These are phyloP conservation scores for Semicossyphus pulcher DNA, from an alignment of 2,113 vertebrate genomes.

Conservation along the genomic window DNA sequence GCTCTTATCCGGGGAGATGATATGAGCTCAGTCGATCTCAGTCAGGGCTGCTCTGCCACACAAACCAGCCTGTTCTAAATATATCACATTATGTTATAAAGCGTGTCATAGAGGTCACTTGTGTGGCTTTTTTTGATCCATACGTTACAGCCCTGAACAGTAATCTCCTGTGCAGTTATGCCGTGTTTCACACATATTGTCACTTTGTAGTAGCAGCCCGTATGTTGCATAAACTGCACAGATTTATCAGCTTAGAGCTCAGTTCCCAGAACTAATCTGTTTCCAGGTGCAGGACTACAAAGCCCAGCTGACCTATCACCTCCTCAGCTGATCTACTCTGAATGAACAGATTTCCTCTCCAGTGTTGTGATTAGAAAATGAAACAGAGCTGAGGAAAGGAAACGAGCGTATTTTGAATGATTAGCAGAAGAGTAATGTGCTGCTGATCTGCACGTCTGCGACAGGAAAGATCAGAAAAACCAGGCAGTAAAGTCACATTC, in stretches of 20 bases:
- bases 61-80: background rate
- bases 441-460: background rate
- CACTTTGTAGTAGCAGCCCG: background rate
- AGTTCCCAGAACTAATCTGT: conserved; percentile 47
- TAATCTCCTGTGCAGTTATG: background rate
- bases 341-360: background rate
- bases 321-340: background rate
- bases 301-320: conserved; percentile 11
- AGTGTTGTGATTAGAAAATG: background rate
- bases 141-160: background rate
- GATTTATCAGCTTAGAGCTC: conserved; percentile 47
- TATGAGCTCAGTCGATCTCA: background rate
- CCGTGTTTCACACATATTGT: background rate
- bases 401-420: background rate
- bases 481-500: too few relatives aligned
- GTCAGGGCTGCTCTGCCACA: background rate
- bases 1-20: background rate
- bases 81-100: background rate
- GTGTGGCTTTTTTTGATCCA: too few relatives aligned
- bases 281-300: conserved; percentile 24
- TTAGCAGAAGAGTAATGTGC: background rate
- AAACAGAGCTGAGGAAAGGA: background rate
- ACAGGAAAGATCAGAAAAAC: background rate
- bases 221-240: conserved; percentile 22
- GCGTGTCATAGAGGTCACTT: too few relatives aligned